Conservation (phyloP, 2,888 invertebrate species). For the Synanthedon myopaeformis region DNA sequence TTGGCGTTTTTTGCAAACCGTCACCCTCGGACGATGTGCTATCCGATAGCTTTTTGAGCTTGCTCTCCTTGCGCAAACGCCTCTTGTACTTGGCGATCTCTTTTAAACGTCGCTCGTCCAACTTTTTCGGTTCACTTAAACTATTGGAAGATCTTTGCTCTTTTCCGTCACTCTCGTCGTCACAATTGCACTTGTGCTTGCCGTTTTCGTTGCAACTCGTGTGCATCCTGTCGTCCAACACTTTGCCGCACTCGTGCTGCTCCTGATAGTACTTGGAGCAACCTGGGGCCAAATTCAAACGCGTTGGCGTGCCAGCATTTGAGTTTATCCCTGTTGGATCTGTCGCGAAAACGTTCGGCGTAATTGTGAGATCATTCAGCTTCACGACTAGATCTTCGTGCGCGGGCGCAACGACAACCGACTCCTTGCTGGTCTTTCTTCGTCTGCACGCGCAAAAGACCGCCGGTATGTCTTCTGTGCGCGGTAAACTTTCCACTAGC, state of each 20-base stretch:
- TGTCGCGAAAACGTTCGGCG: constrained; percentile 30
- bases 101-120: constrained; percentile 51
- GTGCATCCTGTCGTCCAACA: constrained; percentile 74
- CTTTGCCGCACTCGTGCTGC: constrained; percentile 6
- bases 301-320: constrained; percentile 25
- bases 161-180: constrained; percentile 74
- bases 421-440: constrained; percentile 38
- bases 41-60: constrained; percentile 48
- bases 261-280: constrained; percentile 20
- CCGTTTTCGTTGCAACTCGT: constrained; percentile 79
- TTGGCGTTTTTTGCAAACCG: constrained; percentile 32
- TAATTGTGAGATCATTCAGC: constrained; percentile 59
- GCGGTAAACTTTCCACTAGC: constrained; percentile 77
- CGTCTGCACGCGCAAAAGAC: constrained; percentile 60
- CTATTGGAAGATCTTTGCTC: constrained; percentile 21
- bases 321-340: constrained; percentile 26
- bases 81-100: constrained; percentile 64
- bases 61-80: constrained; percentile 53
- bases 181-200: constrained; percentile 81
- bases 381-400: constrained; percentile 51
- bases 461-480: constrained; percentile 78
- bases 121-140: constrained; percentile 33
- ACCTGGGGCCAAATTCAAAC: constrained; percentile 16
- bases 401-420: constrained; percentile 16
- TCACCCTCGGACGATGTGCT: constrained; percentile 60